These are phyloP conservation scores for Brachionus plicatilis DNA, from an alignment of 1,140 invertebrate species.

Conservation along the genomic window DNA sequence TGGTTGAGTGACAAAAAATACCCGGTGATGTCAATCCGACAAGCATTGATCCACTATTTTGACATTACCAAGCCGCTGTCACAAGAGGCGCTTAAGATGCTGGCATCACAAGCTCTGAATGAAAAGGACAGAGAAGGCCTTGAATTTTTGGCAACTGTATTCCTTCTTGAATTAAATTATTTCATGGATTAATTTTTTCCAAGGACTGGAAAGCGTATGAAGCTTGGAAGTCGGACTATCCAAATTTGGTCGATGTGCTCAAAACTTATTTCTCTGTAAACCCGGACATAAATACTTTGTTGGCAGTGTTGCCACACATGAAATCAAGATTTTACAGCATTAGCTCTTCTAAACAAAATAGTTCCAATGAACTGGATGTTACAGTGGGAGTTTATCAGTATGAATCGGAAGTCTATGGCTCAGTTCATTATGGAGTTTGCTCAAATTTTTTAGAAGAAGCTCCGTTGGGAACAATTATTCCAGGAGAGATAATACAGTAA, in stretches of 20 bases:
- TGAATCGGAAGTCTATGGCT: conserved; percentile 66
- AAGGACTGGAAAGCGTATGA: conserved; percentile 62
- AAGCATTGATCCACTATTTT: conserved; percentile 73
- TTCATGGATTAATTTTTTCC: not conserved
- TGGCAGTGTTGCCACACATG: conserved; percentile 74
- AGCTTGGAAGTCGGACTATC: conserved; percentile 80
- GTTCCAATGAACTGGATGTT: conserved; percentile 72
- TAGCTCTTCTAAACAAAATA: conserved; percentile 70
- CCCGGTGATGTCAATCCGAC: conserved; percentile 69
- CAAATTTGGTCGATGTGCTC: conserved; percentile 89
- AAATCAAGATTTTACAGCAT: conserved; percentile 91
- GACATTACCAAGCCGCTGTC: conserved; percentile 87
- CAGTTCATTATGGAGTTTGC: conserved; percentile 77
- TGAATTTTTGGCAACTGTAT: conserved; percentile 59
- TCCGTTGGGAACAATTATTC: conserved; percentile 57
- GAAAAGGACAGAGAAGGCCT: conserved; percentile 72
- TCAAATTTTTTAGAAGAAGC: conserved; percentile 71
- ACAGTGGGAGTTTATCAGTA: conserved; percentile 86
- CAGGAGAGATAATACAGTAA: conserved; percentile 76
- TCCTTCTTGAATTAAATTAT: not conserved
- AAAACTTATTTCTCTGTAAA: conserved; percentile 88
- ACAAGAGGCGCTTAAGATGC: conserved; percentile 73
- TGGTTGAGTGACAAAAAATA: conserved; percentile 80
- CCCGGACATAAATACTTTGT: conserved; percentile 71
- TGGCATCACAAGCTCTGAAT: conserved; percentile 69